Conservation (phyloP, 2,113 vertebrate species). For the Notiomystis cincta region DNA sequence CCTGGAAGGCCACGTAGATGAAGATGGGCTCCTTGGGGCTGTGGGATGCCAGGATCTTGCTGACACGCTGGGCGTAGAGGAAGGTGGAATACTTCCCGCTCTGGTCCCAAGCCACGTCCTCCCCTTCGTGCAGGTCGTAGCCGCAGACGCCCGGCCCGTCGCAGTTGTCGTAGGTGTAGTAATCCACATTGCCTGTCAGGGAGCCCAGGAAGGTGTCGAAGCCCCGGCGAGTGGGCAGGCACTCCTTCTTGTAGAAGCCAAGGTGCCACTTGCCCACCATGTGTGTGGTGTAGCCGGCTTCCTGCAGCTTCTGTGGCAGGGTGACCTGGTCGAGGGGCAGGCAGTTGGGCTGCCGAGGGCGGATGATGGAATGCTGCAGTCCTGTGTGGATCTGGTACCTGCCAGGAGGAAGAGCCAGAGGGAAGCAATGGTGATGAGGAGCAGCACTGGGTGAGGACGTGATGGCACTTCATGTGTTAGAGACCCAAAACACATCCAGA, state of each 20-base stretch:
- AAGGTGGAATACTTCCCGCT: conserved; percentile 92
- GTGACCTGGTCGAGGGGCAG: conserved; percentile 90
- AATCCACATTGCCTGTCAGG: conserved; percentile 92
- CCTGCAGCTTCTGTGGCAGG: conserved; percentile 90
- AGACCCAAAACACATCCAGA: neutral
- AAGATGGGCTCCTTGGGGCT: conserved; percentile 87
- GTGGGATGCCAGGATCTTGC: conserved; percentile 87
- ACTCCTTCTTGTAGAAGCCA: conserved; percentile 96
- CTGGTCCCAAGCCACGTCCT: conserved; percentile 88
- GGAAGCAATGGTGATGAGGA: neutral
- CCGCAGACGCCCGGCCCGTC: conserved; percentile 88
- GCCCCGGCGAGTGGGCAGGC: conserved; percentile 90
- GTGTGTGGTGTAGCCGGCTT: conserved; percentile 92
- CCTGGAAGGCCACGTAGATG: conserved; percentile 94
- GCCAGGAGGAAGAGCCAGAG: neutral
- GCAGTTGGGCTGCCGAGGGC: conserved; percentile 93
- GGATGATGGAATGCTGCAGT: conserved; percentile 96
- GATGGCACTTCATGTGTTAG: neutral
- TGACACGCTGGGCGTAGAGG: conserved; percentile 88
- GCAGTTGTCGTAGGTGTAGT: conserved; percentile 93
- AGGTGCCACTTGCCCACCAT: conserved; percentile 99
- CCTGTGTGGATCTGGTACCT: conserved; percentile 99
- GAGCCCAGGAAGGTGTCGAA: conserved; percentile 96
- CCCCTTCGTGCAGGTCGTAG: conserved; percentile 92
- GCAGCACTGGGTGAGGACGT: fast-evolving